Conservation (phyloP, 1,140 invertebrate species). For the Mercenaria mercenaria region DNA sequence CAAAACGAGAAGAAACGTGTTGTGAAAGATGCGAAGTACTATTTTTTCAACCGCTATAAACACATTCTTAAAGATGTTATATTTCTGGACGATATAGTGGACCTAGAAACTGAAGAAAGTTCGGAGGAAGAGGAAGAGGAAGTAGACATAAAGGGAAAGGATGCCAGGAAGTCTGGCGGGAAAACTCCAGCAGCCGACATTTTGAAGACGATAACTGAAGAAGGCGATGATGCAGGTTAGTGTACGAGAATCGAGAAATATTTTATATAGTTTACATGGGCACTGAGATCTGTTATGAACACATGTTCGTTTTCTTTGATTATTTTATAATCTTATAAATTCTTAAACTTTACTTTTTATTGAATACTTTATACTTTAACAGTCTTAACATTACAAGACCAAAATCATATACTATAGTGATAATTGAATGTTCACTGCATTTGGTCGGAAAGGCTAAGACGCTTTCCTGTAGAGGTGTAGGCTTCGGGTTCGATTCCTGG, state of each 20-base stretch:
- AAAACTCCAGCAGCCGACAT: background rate
- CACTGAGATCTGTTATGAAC: no score
- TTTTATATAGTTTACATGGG: no score
- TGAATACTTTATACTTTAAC: no score
- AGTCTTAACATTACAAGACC: no score
- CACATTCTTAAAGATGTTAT: constrained; percentile 71
- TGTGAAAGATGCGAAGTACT: constrained; percentile 71
- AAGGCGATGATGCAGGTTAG: background rate
- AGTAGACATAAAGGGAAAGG: background rate
- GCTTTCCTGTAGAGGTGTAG: no score
- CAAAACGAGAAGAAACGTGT: constrained; percentile 68
- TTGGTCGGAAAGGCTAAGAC: no score
- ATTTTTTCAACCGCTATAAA: constrained; percentile 72
- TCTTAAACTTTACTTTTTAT: no score
- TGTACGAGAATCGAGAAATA: background rate
- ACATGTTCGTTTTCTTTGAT: no score
- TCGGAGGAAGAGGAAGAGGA: constrained; percentile 61
- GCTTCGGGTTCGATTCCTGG: no score
- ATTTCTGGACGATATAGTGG: constrained; percentile 69
- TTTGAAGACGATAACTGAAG: background rate
- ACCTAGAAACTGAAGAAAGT: constrained; percentile 58
- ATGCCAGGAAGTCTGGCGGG: background rate
- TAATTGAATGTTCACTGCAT: no score
- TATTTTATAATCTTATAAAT: no score
- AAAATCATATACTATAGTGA: no score